Evolutionary conservation across 1,140 invertebrate species (phyloP).

Genomic region (Cotesia typhae): DNA sequence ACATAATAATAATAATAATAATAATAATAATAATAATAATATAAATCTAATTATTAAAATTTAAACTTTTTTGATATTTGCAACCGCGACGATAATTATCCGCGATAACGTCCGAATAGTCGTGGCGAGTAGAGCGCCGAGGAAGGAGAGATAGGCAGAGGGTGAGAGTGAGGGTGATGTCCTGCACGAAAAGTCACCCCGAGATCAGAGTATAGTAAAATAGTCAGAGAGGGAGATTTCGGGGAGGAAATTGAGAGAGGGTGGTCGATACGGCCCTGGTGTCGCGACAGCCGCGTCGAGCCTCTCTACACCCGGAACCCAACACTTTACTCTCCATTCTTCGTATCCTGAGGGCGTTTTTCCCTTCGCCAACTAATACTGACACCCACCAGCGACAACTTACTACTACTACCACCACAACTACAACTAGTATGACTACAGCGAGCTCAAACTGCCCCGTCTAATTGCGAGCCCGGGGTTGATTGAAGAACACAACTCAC

Average conservation of each 20-base stretch:
- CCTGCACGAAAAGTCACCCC: conserved; percentile 37
- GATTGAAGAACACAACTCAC: conserved; percentile 62
- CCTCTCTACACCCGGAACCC: conserved; percentile 2
- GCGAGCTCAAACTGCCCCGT: conserved; percentile 43
- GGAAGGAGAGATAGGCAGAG: background rate
- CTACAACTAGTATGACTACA: conserved; percentile 23
- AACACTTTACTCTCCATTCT: conserved; percentile 15
- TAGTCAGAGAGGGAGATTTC: background rate
- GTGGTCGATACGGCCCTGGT: conserved; percentile 63
- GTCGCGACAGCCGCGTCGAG: conserved; percentile 59
- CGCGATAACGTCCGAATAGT: background rate
- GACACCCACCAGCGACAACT: conserved; percentile 39
- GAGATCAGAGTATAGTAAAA: conserved; percentile 27
- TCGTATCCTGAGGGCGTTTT: conserved; percentile 63
- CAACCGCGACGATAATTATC: background rate
- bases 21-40: no score
- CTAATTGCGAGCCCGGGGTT: conserved; percentile 60
- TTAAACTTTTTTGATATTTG: no score
- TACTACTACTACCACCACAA: conserved; percentile 32
- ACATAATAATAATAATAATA: no score
- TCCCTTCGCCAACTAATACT: conserved; percentile 51
- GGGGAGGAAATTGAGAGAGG: conserved; percentile 38
- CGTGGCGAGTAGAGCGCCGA: background rate
- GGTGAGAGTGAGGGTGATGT: background rate
- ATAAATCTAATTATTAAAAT: no score